These are phyloP conservation scores for Huso huso DNA, from an alignment of 2,797 vertebrate genomes.

Conservation along the genomic window DNA sequence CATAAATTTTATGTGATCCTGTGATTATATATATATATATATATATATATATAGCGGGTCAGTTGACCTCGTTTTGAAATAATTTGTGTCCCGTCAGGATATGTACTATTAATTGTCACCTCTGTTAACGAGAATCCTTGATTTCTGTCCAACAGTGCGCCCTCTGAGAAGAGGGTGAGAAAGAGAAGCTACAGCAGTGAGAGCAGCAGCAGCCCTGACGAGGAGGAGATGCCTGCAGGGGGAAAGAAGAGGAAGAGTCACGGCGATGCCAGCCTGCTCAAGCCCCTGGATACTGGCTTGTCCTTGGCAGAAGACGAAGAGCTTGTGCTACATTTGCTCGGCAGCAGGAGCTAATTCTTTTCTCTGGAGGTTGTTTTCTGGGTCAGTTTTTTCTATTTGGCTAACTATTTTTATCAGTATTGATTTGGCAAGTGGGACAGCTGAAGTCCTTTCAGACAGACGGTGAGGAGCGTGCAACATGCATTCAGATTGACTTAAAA, in stretches of 20 bases:
- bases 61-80: slow-evolving; percentile 24
- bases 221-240: slow-evolving; percentile 15
- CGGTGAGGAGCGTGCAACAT: too few relatives aligned
- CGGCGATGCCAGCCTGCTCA: slow-evolving; percentile 33
- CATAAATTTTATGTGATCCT: slow-evolving; percentile 27
- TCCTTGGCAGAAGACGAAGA: slow-evolving; percentile 76
- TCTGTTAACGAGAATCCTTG: slow-evolving; percentile 33
- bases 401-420: slow-evolving; percentile 23
- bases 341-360: slow-evolving; percentile 48
- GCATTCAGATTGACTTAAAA: too few relatives aligned
- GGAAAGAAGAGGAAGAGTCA: slow-evolving; percentile 48
- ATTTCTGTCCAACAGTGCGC: slow-evolving; percentile 37
- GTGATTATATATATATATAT: slow-evolving; percentile 20
- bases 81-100: slow-evolving; percentile 34
- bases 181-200: slow-evolving; percentile 50
- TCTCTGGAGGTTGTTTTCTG: slow-evolving; percentile 18
- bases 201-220: slow-evolving; percentile 22
- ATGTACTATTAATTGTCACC: slow-evolving; percentile 30
- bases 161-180: slow-evolving; percentile 39
- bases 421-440: slow-evolving; percentile 21
- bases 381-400: slow-evolving; percentile 23
- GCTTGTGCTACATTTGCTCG: slow-evolving; percentile 69
- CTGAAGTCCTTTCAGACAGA: neutral
- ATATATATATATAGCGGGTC: too few relatives aligned
- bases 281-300: slow-evolving; percentile 72